A percentile compares a stretch with the other conserved stretches of the same genome.
These are phyloP conservation scores for Teleogryllus occipitalis DNA, from an alignment of 1,140 invertebrate species.

Conservation along the genomic window DNA sequence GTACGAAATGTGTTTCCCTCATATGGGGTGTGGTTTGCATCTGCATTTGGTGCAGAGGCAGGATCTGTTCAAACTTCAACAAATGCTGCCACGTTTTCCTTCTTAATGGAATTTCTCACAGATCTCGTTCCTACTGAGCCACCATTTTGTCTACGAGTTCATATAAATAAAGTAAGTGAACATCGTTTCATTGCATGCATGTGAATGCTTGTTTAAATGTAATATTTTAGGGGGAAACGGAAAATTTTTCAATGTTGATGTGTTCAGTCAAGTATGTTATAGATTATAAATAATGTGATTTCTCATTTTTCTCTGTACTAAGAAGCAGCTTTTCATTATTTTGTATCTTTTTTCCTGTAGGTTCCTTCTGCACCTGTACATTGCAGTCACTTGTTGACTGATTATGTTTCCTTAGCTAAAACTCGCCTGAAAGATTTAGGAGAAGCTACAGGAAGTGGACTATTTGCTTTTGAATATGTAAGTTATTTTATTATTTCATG, in stretches of 20 bases:
- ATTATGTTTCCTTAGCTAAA: conserved; percentile 10
- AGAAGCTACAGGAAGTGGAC: conserved; percentile 7
- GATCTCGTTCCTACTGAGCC: conserved; percentile 7
- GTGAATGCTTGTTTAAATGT: background rate
- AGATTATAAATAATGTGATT: background rate
- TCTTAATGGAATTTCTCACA: conserved; percentile 8
- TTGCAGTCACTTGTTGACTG: background rate
- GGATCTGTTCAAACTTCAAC: background rate
- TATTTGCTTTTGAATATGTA: conserved; percentile 8
- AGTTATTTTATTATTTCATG: background rate
- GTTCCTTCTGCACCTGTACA: background rate
- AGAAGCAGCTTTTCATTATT: background rate
- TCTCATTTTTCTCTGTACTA: background rate
- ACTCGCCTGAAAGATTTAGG: conserved; percentile 9
- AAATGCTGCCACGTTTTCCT: background rate
- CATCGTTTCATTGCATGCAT: no score
- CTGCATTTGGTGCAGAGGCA: conserved; percentile 8
- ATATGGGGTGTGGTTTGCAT: background rate
- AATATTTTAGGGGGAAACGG: background rate
- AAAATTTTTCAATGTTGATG: background rate
- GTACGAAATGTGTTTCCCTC: background rate
- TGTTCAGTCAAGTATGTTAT: background rate
- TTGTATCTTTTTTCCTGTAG: background rate
- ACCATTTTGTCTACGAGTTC: background rate
- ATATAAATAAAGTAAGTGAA: conserved; percentile 4